Base-by-base conservation (phyloP, 2,888 invertebrate species). In the Perithous albicinctus region DNA sequence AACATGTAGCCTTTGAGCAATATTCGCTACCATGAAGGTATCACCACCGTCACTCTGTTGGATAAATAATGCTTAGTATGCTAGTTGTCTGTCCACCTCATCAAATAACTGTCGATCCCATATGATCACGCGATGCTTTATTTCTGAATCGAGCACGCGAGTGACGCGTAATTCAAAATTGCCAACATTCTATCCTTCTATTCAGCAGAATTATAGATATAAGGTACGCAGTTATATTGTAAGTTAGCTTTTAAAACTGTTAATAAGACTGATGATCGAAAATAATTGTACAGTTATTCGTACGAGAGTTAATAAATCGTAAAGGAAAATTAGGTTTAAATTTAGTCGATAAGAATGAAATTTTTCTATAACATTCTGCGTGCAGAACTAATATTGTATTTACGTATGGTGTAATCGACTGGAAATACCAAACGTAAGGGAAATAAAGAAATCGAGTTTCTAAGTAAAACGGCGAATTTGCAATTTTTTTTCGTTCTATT, bases 221-320 rank as follows among this genome's bases (percentile, higher is more conserved):
- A 15, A 59, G 8, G 8, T 59, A 15, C 18, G 32, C 32, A 59
- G 15, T 59, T 59, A 18, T 35, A 29, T 32, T 18, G 1, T 59
- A 32, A 29, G 32, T 32, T 32, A 32, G 26, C n/a, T 29, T 20
- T 6, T n/a, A n/a, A 35, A 54, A 29, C 70, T 80, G 63, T 35
- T 15, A 75, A 80, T 80, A 75, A 80, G 80, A 80, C 80, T 80
- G 80, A 78, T 26, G 32, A 51, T 64, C 32, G 29, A 20, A 23
- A 70, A 75, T 46, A 43, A 75, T 69, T 69, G 51, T 54, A 35
- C 18, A 51, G 48, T n/a, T 23, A 51, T 69, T 32, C 32, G 32
- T 32, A 32, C 18, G 59, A n/a, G 10, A 23, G 15, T 59, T 59
- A 32, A 59, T 59, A 18, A 15, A 59, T 59, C 18, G 32, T 18